Evolutionary conservation across 1,140 invertebrate species (phyloP).

Genomic region (Dolichoris vasculosae): DNA sequence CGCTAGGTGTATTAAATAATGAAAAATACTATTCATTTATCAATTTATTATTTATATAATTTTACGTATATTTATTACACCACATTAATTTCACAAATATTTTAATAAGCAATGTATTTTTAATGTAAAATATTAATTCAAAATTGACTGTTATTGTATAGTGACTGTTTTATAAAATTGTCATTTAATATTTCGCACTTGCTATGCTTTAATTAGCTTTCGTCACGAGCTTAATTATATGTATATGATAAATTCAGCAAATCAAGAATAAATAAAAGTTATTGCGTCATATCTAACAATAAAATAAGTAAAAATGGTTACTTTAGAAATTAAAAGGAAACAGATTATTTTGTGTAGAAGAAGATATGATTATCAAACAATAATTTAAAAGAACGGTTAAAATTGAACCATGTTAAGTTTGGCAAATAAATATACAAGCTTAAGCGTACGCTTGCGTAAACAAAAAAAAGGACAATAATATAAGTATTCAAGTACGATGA

Average conservation of each 20-base stretch:
- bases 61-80: not conserved
- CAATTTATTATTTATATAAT: not conserved
- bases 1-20: not conserved
- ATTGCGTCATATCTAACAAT: no score
- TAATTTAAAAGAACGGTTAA: not conserved
- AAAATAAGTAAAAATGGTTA: not conserved
- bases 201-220: not conserved
- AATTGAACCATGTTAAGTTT: not conserved
- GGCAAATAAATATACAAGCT: not conserved
- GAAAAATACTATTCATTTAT: not conserved
- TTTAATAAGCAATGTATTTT: no score
- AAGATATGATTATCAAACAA: not conserved
- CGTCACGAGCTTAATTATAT: not conserved
- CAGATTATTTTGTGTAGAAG: not conserved
- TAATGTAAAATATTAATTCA: not conserved
- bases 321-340: not conserved
- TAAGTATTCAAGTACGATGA: no score
- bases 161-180: not conserved
- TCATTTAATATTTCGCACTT: not conserved
- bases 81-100: not conserved
- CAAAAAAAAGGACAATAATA: no score
- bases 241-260: not conserved
- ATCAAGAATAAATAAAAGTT: no score
- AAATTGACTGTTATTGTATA: no score
- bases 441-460: no score